Conservation (phyloP, 2,113 vertebrate genomes). For the Crotalus tigris region DNA sequence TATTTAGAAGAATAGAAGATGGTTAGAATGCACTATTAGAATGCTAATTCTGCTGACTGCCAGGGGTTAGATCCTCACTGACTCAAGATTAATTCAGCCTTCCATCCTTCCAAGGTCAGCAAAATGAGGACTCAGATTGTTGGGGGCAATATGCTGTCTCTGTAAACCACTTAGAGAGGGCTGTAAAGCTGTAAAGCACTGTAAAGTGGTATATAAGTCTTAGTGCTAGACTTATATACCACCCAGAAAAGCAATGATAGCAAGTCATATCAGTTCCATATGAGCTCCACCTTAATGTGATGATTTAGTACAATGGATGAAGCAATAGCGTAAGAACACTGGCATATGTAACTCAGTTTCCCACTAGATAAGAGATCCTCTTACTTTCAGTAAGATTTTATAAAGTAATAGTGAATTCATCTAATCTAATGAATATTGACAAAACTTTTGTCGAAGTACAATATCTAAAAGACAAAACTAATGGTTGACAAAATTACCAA, state of each 20-base stretch:
- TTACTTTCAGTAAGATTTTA: neutral
- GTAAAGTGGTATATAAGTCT: too few relatives aligned
- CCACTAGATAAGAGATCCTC: neutral
- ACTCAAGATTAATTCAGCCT: neutral
- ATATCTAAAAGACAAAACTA: neutral
- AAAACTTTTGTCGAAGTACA: neutral
- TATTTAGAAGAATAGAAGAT: too few relatives aligned
- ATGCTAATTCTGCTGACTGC: neutral
- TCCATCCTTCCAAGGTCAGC: neutral
- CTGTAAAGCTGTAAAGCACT: neutral
- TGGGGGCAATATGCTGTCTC: neutral
- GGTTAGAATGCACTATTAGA: neutral
- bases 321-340: neutral
- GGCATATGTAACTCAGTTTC: neutral
- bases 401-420: neutral
- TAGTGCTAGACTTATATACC: too few relatives aligned
- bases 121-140: neutral
- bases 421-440: neutral
- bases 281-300: neutral
- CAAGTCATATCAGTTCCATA: neutral
- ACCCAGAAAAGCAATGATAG: neutral
- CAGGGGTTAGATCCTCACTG: neutral
- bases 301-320: neutral
- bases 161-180: neutral
- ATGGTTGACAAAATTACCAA: neutral